Base-by-base conservation (phyloP, 2,888 invertebrate species). In the Amiota communis region DNA sequence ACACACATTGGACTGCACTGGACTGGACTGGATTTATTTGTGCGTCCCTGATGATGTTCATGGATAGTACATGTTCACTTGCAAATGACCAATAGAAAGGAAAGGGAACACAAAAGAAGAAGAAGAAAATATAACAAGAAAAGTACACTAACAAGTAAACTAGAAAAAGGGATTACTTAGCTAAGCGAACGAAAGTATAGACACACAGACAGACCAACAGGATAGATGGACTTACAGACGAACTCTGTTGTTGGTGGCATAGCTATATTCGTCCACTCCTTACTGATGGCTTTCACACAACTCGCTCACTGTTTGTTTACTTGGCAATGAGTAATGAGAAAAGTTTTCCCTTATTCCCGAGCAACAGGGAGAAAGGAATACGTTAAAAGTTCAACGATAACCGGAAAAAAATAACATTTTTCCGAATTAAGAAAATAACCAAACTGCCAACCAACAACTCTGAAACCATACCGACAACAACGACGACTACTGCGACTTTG, bases 261-360 rank as follows among this genome's bases (percentile, higher is more conserved):
- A 80, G 76, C 79, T 81, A 81, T 76, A 36, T 36, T 36, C 36
- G 36, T 36, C 36, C 36, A 36, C 11, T 20, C 12, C 23, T n/a
- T n/a, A n/a, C n/a, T 53, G 12, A 49, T 48, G 17, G n/a, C 48
- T 49, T n/a, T 83, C 36, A 36, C 36, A 36, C 8, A 36, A 36
- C 36, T 36, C 77, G 79, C 76, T 82, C 67, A 53, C 10, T 59
- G 59, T 75, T 79, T 82, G 84, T 77, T 76, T 73, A 76, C 72
- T 74, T 78, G 78, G 81, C 86, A 84, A 20, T 85, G 84, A 85
- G 84, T 86, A 86, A 85, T 86, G 84, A 82, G 85, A 84, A 86
- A 85, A 86, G 81, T 84, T 86, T 80, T 80, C 83, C 13, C 2
- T 53, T 17, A 59, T 23, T 12, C 59, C 59, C 36, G 53, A 47